These are phyloP conservation scores for Nomada flava DNA, from an alignment of 2,888 invertebrate genomes.

Conservation along the genomic window DNA sequence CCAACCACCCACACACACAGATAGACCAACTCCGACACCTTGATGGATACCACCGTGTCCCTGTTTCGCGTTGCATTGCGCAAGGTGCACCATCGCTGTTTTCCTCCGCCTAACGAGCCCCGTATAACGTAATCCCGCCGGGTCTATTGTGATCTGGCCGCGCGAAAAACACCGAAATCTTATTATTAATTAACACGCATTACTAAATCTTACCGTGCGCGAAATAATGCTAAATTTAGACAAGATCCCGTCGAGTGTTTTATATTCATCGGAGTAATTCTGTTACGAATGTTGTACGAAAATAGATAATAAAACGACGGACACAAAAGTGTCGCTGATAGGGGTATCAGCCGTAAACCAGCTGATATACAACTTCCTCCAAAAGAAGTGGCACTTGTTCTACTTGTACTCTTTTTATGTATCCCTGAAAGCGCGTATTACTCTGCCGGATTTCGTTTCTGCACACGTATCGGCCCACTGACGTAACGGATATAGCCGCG, in stretches of 20 bases:
- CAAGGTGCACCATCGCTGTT: conserved; percentile 69
- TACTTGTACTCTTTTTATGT: conserved; percentile 20
- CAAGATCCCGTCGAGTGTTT: neutral
- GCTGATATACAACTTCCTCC: conserved; percentile 68
- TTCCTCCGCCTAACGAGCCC: conserved; percentile 61
- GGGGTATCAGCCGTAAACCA: conserved; percentile 49
- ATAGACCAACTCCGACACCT: conserved; percentile 68
- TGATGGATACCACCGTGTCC: conserved; percentile 71
- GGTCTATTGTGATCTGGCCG: conserved; percentile 34
- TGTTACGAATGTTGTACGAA: neutral
- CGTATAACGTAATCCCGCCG: conserved; percentile 48
- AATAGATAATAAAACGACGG: conserved; percentile 22
- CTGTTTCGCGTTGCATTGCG: conserved; percentile 69
- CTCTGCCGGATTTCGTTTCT: conserved; percentile 66
- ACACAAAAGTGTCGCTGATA: conserved; percentile 26
- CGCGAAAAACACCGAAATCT: too few species aligned
- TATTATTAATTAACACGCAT: too few species aligned
- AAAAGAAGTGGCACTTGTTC: conserved; percentile 22
- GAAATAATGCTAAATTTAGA: too few species aligned
- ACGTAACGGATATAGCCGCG: conserved; percentile 60
- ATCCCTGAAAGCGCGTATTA: conserved; percentile 50
- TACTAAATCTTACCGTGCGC: too few species aligned
- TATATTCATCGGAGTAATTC: neutral
- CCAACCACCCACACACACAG: conserved; percentile 77
- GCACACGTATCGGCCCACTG: conserved; percentile 26